Base-by-base conservation (phyloP, 2,888 invertebrate genomes). In the Phorcus lineatus region DNA sequence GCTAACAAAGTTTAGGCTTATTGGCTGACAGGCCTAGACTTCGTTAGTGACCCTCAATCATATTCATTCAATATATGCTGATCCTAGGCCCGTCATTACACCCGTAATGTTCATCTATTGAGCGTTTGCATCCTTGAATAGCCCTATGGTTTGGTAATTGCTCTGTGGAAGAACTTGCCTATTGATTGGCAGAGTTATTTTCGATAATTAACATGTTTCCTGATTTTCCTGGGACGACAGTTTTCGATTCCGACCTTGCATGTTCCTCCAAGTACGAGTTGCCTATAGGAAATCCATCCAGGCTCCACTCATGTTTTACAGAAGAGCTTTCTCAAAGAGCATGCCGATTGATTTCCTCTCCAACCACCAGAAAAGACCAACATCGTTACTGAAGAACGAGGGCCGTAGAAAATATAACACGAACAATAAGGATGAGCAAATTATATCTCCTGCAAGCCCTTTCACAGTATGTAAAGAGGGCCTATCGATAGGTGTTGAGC, bases 61-160 rank as follows among this genome's bases (percentile, higher is more conserved):
- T 62, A 62, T 62, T 62, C 62, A 62, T 62, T 62, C 62, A 62
- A 62, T 62, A 62, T 62, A 62, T 62, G 62, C 28, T 62, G 28
- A 22, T 62, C 62, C 62, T 28, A 28, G 62, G 28, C 24, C 28
- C 62, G 62, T 62, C 62, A 62, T 62, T 62, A 62, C 28, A 62
- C 62, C 62, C 28, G 24, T 62, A 28, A 62, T 62, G 62, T 28
- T 28, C 62, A 62, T 62, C 62, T 62, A 62, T 62, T 62, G 62
- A 62, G 62, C 62, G 62, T 62, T 24, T 24, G 28, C 62, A 62
- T 24, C 62, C 28, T 62, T 62, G 62, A 62, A 62, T 62, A 62
- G 62, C 62, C 62, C 62, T 62, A 62, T 62, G 62, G 62, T 62
- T 62, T 62, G 62, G 62, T 62, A 62, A 62, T 62, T 62, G 62